These are phyloP conservation scores for Macquaria ambigua DNA, from an alignment of 2,113 vertebrate species.

Conservation along the genomic window DNA sequence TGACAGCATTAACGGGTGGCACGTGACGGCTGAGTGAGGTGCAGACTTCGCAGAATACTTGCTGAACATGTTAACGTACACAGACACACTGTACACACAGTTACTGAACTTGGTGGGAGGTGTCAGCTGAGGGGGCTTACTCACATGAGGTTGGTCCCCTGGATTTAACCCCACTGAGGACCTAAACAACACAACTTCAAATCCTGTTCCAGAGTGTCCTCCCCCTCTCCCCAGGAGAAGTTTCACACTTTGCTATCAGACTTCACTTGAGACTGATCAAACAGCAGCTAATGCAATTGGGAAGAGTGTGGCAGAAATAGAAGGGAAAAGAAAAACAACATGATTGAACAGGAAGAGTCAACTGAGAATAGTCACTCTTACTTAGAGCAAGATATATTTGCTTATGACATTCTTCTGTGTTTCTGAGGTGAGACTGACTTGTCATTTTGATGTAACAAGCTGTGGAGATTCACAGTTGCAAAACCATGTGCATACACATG, in stretches of 20 bases:
- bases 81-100: constrained; percentile 20
- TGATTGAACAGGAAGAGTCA: neutral
- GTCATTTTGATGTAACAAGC: neutral
- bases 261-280: constrained; percentile 19
- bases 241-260: constrained; percentile 36
- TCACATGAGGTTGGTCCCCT: constrained; percentile 50
- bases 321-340: neutral
- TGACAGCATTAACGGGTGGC: constrained; percentile 29
- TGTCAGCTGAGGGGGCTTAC: constrained; percentile 70
- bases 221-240: neutral
- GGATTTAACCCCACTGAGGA: constrained; percentile 50
- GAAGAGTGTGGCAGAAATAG: neutral
- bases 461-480: neutral
- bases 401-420: neutral
- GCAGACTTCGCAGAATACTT: neutral
- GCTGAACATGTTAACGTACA: constrained; percentile 20
- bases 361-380: neutral
- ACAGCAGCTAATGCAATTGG: constrained; percentile 18
- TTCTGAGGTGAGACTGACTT: constrained; percentile 5
- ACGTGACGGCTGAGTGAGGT: constrained; percentile 17
- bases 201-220: neutral
- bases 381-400: neutral
- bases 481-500: neutral
- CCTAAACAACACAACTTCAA: neutral
- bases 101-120: neutral